These are phyloP conservation scores for Scomber scombrus DNA, from an alignment of 2,113 vertebrate species.

Conservation along the genomic window DNA sequence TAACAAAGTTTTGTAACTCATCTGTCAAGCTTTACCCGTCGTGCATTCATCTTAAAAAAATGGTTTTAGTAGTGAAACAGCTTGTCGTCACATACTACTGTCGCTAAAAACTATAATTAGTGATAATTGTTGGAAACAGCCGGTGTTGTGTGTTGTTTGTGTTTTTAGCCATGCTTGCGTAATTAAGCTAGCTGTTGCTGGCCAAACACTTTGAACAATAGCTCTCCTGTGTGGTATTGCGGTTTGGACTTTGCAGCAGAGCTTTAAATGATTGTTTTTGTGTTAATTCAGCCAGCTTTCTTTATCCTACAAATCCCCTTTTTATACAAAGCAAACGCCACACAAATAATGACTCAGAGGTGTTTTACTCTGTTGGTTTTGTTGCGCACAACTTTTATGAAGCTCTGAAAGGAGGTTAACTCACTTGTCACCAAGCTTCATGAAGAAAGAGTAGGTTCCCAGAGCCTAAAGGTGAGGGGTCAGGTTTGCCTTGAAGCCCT, in stretches of 20 bases:
- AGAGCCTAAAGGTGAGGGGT: conserved; percentile 40
- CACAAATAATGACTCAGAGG: conserved; percentile 24
- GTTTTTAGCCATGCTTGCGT: conserved; percentile 66
- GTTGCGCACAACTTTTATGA: not conserved
- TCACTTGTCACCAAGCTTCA: not conserved
- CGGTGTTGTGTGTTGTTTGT: conserved; percentile 51
- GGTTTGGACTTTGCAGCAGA: conserved; percentile 11
- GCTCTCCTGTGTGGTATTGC: conserved; percentile 26
- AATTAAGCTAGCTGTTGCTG: conserved; percentile 34
- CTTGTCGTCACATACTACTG: accelerated
- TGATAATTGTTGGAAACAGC: not conserved
- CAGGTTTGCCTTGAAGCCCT: conserved; percentile 35
- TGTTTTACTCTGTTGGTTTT: conserved; percentile 11
- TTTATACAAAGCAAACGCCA: not conserved
- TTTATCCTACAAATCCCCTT: conserved; percentile 22
- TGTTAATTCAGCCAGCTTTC: not conserved
- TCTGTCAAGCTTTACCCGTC: accelerated
- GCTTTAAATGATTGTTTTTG: conserved; percentile 23
- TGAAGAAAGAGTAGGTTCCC: not conserved
- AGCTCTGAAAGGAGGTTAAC: not conserved
- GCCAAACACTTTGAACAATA: conserved; percentile 41
- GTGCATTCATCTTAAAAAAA: accelerated
- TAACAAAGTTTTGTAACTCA: conserved; percentile 20
- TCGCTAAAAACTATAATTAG: too few species aligned
- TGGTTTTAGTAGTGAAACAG: accelerated